Evolutionary conservation across 1,140 invertebrate genomes (phyloP).

Genomic region (Andricus grossulariae): DNA sequence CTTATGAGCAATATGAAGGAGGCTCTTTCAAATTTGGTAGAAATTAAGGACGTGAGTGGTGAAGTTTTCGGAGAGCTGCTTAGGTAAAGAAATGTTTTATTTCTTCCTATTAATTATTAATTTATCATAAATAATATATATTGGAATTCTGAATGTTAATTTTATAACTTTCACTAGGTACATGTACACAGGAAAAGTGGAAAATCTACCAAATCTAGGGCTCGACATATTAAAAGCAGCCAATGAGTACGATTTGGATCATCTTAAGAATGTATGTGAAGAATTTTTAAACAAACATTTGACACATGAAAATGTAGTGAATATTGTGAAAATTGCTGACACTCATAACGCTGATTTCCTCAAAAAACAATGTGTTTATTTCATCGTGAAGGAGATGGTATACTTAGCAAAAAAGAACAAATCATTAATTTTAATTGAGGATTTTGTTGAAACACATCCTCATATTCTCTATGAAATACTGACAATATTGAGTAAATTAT

Average conservation of each 20-base stretch:
- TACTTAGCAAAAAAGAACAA: neutral
- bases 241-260: neutral
- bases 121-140: too few relatives aligned
- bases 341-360: neutral
- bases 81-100: neutral
- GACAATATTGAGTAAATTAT: neutral
- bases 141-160: too few relatives aligned
- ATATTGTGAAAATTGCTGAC: neutral
- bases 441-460: neutral
- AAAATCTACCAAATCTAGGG: neutral
- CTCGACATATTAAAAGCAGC: neutral
- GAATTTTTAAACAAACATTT: neutral
- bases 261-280: conserved; percentile 6
- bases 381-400: neutral
- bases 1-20: conserved; percentile 22
- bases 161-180: neutral
- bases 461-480: neutral
- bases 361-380: neutral
- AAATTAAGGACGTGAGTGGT: conserved; percentile 10
- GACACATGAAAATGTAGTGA: neutral
- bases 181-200: conserved; percentile 18
- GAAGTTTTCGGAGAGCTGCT: neutral
- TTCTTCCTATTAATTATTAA: neutral
- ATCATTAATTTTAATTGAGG: neutral
- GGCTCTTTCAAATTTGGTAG: neutral